These are phyloP conservation scores for Pelmatolapia mariae DNA, from an alignment of 2,113 vertebrate genomes.

Conservation along the genomic window DNA sequence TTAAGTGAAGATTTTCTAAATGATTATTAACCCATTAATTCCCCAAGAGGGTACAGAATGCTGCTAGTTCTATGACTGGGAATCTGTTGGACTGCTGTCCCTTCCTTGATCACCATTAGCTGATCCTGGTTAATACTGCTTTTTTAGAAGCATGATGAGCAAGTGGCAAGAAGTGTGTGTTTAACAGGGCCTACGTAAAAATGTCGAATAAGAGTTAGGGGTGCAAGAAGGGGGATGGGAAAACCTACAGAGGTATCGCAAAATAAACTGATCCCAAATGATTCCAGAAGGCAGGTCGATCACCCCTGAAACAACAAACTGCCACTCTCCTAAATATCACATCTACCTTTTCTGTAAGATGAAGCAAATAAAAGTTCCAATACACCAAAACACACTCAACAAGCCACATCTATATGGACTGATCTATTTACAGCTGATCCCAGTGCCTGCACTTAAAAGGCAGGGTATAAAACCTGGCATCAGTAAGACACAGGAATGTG, in stretches of 20 bases:
- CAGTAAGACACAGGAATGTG: neutral
- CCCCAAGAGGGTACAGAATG: neutral
- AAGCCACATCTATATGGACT: neutral
- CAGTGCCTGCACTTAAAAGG: neutral
- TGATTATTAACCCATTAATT: neutral
- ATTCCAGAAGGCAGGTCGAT: constrained; percentile 35
- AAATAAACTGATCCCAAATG: constrained; percentile 46
- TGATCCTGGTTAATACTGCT: neutral
- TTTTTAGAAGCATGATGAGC: neutral
- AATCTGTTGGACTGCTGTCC: neutral
- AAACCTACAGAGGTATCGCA: neutral
- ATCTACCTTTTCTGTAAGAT: neutral
- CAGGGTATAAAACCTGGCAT: neutral
- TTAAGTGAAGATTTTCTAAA: neutral
- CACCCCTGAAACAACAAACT: constrained; percentile 28
- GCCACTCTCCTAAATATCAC: constrained; percentile 7
- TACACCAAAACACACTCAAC: neutral
- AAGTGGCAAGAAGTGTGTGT: neutral
- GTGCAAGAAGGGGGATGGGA: neutral
- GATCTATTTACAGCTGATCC: neutral
- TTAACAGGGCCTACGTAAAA: neutral
- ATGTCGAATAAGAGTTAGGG: neutral
- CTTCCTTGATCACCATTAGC: neutral
- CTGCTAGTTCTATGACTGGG: neutral
- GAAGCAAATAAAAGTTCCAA: neutral